Evolutionary conservation across 2,888 invertebrate species (phyloP).

Genomic region (Tanytarsus gracilentus): DNA sequence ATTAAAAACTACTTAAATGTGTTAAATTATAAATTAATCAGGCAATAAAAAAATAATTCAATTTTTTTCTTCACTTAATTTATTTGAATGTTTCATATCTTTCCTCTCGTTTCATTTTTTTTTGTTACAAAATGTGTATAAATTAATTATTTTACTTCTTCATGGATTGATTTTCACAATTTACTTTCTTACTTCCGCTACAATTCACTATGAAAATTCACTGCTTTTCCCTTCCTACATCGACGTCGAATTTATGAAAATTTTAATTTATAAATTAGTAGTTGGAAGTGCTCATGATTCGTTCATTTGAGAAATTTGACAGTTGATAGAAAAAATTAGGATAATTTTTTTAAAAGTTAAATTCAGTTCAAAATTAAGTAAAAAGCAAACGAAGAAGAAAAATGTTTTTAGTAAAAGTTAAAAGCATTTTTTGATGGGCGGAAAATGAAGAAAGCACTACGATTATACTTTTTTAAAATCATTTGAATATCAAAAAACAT

Average conservation of each 20-base stretch:
- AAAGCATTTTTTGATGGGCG: slow-evolving; percentile 7
- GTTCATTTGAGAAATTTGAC: neutral
- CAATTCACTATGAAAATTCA: slow-evolving; percentile 4
- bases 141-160: slow-evolving; percentile 1
- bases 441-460: neutral
- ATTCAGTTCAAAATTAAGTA: neutral
- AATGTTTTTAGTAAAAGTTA: neutral
- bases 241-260: neutral
- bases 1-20: neutral
- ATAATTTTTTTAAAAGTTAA: neutral
- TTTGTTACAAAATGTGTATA: slow-evolving; percentile 19
- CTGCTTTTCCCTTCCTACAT: neutral
- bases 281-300: slow-evolving; percentile 17
- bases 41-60: neutral
- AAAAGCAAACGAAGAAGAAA: no score
- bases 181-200: neutral
- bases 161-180: slow-evolving; percentile 13
- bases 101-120: slow-evolving; percentile 13
- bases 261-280: neutral
- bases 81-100: neutral
- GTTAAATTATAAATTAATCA: neutral
- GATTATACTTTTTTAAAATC: neutral
- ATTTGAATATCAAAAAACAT: slow-evolving; percentile 15
- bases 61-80: slow-evolving; percentile 2
- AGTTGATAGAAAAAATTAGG: neutral